Evolutionary conservation across 2,113 vertebrate species (phyloP).

Genomic region (Sylvicapra grimmia): DNA sequence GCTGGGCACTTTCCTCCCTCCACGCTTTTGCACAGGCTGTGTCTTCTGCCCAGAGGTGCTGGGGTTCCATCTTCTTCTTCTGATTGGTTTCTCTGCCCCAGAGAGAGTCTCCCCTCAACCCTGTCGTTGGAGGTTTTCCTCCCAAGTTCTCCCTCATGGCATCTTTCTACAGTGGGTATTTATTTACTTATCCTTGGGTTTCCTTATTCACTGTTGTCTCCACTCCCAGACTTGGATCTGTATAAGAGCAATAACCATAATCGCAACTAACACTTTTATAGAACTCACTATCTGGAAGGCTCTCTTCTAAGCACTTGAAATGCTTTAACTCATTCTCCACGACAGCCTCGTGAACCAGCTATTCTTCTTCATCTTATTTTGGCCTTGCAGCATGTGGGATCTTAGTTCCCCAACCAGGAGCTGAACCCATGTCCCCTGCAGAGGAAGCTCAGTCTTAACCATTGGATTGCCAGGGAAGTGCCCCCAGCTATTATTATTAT

Average conservation of each 20-base stretch:
- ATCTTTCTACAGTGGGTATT: background rate
- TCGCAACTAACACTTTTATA: background rate
- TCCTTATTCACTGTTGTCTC: background rate
- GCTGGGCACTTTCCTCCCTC: background rate
- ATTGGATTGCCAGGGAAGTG: background rate
- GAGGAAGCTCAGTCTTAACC: background rate
- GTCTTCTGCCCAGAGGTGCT: background rate
- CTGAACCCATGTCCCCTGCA: background rate
- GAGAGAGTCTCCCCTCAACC: background rate
- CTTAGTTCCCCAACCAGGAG: background rate
- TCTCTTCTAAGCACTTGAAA: background rate
- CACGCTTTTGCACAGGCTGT: background rate
- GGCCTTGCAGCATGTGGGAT: background rate
- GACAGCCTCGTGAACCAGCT: background rate
- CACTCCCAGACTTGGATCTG: background rate
- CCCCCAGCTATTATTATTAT: background rate
- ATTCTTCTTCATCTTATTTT: background rate
- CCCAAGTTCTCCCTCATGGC: background rate
- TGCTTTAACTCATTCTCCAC: background rate
- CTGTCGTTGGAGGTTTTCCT: background rate
- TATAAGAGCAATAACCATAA: too few relatives aligned
- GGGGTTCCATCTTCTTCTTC: background rate
- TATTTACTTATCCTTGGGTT: background rate
- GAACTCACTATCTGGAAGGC: background rate
- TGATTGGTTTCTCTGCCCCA: background rate